These are phyloP conservation scores for Nephrotoma appendiculata DNA, from an alignment of 2,888 invertebrate species.

Conservation along the genomic window DNA sequence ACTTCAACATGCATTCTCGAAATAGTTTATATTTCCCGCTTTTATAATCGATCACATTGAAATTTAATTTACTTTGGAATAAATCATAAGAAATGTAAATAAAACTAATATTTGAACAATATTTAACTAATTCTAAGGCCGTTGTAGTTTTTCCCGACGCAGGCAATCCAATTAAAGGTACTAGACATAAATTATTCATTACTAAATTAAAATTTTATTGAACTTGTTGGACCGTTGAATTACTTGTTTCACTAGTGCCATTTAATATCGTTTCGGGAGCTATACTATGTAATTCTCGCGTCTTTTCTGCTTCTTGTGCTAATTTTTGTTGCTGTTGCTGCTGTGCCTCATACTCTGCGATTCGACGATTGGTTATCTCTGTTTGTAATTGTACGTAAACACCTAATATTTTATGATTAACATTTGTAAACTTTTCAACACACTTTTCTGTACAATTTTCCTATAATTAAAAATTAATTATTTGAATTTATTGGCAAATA, in stretches of 20 bases:
- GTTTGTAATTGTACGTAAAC: conserved; percentile 31
- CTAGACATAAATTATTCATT: conserved; percentile 23
- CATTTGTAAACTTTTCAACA: conserved; percentile 29
- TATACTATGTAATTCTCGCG: neutral
- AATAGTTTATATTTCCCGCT: neutral
- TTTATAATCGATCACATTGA: neutral
- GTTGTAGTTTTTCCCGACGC: conserved; percentile 25
- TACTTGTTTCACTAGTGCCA: neutral
- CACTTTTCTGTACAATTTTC: conserved; percentile 25
- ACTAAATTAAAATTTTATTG: neutral
- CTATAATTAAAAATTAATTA: conserved; percentile 14
- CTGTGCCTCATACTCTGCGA: conserved; percentile 24
- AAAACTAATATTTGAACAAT: neutral
- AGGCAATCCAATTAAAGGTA: conserved; percentile 25
- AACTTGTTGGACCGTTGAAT: neutral
- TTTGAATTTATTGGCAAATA: neutral
- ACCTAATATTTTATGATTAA: conserved; percentile 31
- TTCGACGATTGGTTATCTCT: conserved; percentile 24
- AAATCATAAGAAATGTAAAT: neutral
- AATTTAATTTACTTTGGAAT: neutral
- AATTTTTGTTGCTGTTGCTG: conserved; percentile 14
- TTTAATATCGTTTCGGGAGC: neutral
- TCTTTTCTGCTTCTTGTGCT: neutral
- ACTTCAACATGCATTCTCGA: neutral
- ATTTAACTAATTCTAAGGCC: conserved; percentile 16